Conservation (phyloP, 1,140 invertebrate genomes). For the Oppia nitens region DNA sequence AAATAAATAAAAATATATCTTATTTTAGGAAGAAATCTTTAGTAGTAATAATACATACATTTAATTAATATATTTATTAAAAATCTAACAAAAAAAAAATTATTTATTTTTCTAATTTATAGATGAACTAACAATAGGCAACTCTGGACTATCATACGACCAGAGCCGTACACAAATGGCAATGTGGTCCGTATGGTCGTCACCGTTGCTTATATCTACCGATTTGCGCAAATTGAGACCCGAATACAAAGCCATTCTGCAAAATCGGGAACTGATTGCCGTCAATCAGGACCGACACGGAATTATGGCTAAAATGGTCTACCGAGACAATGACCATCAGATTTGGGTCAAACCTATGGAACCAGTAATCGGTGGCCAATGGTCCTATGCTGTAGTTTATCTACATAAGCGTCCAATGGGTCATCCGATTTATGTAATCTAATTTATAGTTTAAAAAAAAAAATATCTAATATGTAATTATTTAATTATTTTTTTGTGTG, state of each 20-base stretch:
- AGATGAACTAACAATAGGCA: slow-evolving; percentile 32
- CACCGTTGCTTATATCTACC: slow-evolving; percentile 32
- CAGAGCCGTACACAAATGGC: slow-evolving; percentile 31
- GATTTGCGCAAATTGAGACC: slow-evolving; percentile 27
- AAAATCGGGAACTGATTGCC: slow-evolving; percentile 26
- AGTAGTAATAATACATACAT: not conserved
- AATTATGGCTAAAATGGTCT: slow-evolving; percentile 30
- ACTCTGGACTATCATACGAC: slow-evolving; percentile 27
- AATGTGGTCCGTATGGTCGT: slow-evolving; percentile 31
- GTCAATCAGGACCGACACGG: slow-evolving; percentile 30
- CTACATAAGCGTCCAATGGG: slow-evolving; percentile 7
- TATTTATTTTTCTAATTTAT: not conserved
- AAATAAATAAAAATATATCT: no score
- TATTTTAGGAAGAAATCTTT: no score
- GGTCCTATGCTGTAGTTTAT: slow-evolving; percentile 13
- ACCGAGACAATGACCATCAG: slow-evolving; percentile 23
- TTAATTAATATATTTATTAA: not conserved
- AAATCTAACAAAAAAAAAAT: not conserved
- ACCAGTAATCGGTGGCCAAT: not conserved
- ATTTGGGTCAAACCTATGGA: slow-evolving; percentile 8
- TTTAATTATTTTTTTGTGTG: no score
- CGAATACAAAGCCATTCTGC: slow-evolving; percentile 25
- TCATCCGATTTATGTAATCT: slow-evolving; percentile 5
- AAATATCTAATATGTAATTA: no score
- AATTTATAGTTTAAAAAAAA: no score